Evolutionary conservation across 2,113 vertebrate genomes (phyloP).

Genomic region (Ascaphus truei): DNA sequence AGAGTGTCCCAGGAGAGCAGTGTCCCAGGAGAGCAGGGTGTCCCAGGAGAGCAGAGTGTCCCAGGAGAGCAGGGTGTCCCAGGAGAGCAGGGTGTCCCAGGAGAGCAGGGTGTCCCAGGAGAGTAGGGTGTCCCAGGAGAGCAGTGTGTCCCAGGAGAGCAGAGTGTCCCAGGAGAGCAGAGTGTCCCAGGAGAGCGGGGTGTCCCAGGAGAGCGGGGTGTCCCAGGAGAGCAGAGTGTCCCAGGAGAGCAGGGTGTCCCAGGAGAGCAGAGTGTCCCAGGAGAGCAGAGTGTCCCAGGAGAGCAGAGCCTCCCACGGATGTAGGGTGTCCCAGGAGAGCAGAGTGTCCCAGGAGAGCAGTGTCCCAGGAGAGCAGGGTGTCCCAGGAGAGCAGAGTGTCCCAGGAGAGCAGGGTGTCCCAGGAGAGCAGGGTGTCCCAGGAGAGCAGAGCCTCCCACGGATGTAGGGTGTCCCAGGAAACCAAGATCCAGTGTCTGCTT

Average conservation of each 20-base stretch:
- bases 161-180: background rate
- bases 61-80: background rate
- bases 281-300: background rate
- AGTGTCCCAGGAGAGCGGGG: no score
- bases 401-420: background rate
- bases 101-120: background rate
- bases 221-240: slow-evolving; percentile 1
- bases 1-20: background rate
- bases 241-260: background rate
- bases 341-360: no score
- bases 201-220: background rate
- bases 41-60: slow-evolving; percentile 1
- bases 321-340: background rate
- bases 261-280: background rate
- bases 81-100: no score
- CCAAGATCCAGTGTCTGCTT: slow-evolving; percentile 41
- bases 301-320: background rate
- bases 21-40: background rate
- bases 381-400: background rate
- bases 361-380: background rate
- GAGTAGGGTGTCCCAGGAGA: background rate
- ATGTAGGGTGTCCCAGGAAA: background rate
- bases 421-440: background rate
- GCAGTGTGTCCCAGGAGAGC: background rate
- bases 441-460: background rate